Evolutionary conservation across 2,888 invertebrate genomes (phyloP).

Genomic region (Nymphalis urticae): DNA sequence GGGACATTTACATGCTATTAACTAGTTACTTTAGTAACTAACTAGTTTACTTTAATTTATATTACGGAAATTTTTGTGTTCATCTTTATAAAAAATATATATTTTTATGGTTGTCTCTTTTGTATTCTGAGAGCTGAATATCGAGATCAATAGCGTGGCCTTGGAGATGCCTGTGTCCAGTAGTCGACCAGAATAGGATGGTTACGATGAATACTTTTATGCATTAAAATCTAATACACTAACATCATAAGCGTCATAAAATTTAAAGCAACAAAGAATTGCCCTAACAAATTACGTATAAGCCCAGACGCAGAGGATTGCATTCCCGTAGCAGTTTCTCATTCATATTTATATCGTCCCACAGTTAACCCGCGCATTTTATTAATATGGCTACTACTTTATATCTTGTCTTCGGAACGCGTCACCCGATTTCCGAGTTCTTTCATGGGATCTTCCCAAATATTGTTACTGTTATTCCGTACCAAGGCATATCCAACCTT

Average conservation of each 20-base stretch:
- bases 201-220: no score
- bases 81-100: no score
- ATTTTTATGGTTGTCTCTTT: no score
- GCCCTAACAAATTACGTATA: background rate
- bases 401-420: conserved; percentile 53
- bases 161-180: no score
- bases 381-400: conserved; percentile 35
- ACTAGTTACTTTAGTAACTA: no score
- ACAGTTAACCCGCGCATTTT: conserved; percentile 25
- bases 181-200: no score
- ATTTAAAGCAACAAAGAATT: no score
- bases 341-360: conserved; percentile 12
- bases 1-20: no score
- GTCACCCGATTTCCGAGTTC: conserved; percentile 59
- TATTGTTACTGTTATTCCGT: conserved; percentile 39
- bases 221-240: background rate
- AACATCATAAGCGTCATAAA: background rate
- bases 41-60: no score
- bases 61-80: no score
- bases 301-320: background rate
- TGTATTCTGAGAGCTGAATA: no score
- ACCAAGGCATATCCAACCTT: conserved; percentile 11
- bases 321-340: background rate
- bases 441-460: conserved; percentile 51
- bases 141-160: no score